Base-by-base conservation (phyloP, 2,888 invertebrate species). In the Dusona sp. region DNA sequence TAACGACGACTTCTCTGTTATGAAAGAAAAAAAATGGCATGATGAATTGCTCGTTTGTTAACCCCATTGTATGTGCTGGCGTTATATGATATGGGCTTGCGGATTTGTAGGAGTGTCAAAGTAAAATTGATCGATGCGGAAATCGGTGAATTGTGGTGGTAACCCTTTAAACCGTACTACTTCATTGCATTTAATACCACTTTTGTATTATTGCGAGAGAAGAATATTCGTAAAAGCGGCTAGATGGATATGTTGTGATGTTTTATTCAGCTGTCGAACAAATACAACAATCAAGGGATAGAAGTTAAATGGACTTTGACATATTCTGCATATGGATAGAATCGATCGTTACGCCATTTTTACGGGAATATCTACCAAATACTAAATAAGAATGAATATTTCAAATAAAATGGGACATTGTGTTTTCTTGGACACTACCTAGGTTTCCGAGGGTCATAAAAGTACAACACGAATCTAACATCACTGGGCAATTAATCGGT, bases 41-140 rank as follows among this genome's bases (percentile, higher is more conserved):
- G 42, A 74, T 29, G 42, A 42, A 61, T 74, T 13, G 74, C 33
- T 61, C 48, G 36, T 70, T 70, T 70, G 45, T 70, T 70, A 70
- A 29, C 45, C 25, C 25, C 70, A 70, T 25, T 45, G 25, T 48
- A 25, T 29, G 57, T 25, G 57, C 57, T 25, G 57, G 57, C 6
- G 16, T 57, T 13, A 25, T 57, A 67, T 38, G 38, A 38, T 67
- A 68, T 25, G 61, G 61, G 61, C 61, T 61, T 29, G 16, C 16
- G 16, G 61, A 29, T 29, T 29, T 61, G 29, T 16, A 16, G 29
- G 29, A 61, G 29, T 61, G 29, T 61, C 61, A 61, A 29, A 61
- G 29, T 61, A 29, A 61, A 61, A 61, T 61, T 29, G 61, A 61
- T 61, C 61, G 29, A 61, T 61, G 61, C 16, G 61, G 29, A 61